Conservation (phyloP, 64 coral and sea anemone genomes). For the Actinia tenebrosa region DNA sequence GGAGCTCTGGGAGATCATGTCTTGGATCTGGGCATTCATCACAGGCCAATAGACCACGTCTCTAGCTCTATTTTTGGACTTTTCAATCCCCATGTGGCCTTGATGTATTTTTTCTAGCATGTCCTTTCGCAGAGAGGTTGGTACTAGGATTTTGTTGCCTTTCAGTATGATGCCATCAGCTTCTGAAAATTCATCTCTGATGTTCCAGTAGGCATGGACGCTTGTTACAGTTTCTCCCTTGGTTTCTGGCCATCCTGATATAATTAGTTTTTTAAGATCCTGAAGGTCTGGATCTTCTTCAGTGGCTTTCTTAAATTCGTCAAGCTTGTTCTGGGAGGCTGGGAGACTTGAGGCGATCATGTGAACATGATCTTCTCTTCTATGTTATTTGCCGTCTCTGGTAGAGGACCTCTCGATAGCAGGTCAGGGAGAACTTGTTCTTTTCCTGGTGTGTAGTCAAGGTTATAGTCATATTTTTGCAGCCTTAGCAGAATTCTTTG, state of each 20-base stretch:
- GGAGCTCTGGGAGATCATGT: constrained; percentile 24
- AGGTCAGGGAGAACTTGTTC: constrained; percentile 20
- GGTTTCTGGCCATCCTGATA: constrained; percentile 1
- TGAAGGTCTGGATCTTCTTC: neutral
- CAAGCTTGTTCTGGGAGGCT: neutral
- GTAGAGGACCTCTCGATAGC: constrained; percentile 13
- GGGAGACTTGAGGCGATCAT: neutral
- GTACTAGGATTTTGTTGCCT: neutral
- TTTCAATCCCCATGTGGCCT: constrained; percentile 42
- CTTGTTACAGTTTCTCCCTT: neutral
- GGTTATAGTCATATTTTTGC: constrained; percentile 24
- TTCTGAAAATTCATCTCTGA: neutral
- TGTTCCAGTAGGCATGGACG: neutral
- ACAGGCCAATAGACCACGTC: constrained; percentile 27
- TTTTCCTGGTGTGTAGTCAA: constrained; percentile 32
- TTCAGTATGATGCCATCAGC: neutral
- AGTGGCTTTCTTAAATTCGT: neutral
- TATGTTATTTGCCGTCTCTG: neutral
- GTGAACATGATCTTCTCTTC: neutral
- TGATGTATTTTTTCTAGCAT: constrained; percentile 43
- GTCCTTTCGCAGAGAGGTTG: constrained; percentile 13
- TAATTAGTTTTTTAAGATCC: neutral
- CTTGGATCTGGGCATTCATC: constrained; percentile 41
- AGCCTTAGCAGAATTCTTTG: constrained; percentile 28
- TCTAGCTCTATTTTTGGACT: constrained; percentile 37